Evolutionary conservation across 2,113 vertebrate species (phyloP), one percentile per base, ranked within the genome.

Genomic region (Fregata magnificens): DNA sequence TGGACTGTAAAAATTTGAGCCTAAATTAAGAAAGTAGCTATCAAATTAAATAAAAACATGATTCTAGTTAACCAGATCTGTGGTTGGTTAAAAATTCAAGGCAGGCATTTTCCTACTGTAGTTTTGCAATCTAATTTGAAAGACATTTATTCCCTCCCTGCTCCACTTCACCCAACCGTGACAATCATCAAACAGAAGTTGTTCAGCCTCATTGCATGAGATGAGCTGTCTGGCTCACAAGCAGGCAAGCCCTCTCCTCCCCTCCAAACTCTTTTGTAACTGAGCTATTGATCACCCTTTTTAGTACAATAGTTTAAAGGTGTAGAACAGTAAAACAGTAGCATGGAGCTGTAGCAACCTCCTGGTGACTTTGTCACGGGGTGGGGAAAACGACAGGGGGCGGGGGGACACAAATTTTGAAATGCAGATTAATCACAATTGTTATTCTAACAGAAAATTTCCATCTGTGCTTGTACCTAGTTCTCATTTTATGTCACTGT

Each of bases 131-230:
- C 93, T 92, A 89, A 94, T 96, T 96, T 82, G 73, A 90, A 88
- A 95, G 84, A 82, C 91, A 89, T 91, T 93, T 96, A 97, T 93
- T 91, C 90, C 74, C 79, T 94, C 66, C 40, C 73, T 88, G 93
- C 69, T 91, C 73, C 58, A 61, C 81, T 96, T 95, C 87, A 85
- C 61, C 82, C 93, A 93, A 22, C 84, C 31, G 4, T 93, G 91
- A 90, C 38, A 9, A 90, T 93, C 81, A 91, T 91, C 87, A 85
- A 93, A 93, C 56, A 97, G 86, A 86, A 95, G 91, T 91, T 91
- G 83, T 92, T 96, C 94, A 95, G 96, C 88, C 81, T 95, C 93
- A 76, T 95, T 94, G 83, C 70, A 49, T 87, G 95, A 94, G 88
- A 96, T 85, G 80, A 93, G 93, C 65, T 95, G 56, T 62, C 77